Conservation (phyloP, 2,888 invertebrate species). For the Phoenoteleia sp. region DNA sequence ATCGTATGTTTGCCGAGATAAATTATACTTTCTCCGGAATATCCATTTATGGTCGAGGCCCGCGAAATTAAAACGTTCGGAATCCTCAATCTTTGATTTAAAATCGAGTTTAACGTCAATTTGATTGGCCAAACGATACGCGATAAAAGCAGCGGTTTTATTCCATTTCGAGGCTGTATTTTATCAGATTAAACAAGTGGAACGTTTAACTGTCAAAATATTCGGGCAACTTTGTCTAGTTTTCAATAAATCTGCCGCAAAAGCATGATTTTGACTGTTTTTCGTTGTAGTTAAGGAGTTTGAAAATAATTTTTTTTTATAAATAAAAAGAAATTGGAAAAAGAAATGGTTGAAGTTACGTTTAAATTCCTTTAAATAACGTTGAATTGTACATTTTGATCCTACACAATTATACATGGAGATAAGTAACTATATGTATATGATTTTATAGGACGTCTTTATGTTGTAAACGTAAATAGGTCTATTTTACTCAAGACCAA, state of each 20-base stretch:
- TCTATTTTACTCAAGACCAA: no score
- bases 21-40: slow-evolving; percentile 20
- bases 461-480: no score
- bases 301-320: no score
- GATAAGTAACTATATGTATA: no score
- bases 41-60: slow-evolving; percentile 29
- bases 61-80: slow-evolving; percentile 39
- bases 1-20: slow-evolving; percentile 37
- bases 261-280: neutral
- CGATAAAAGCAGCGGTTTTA: slow-evolving; percentile 17
- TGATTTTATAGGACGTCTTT: no score
- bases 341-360: no score
- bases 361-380: no score
- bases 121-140: slow-evolving; percentile 34
- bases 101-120: slow-evolving; percentile 46
- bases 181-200: slow-evolving; percentile 34
- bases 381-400: no score
- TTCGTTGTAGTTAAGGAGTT: no score
- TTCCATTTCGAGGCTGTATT: slow-evolving; percentile 21
- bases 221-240: neutral
- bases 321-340: no score
- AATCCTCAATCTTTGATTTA: slow-evolving; percentile 29
- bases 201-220: slow-evolving; percentile 27
- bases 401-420: no score
- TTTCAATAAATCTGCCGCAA: neutral